Evolutionary conservation across 2,113 vertebrate genomes (phyloP), one percentile per base, ranked within the genome.

Genomic region (Plecotus auritus): DNA sequence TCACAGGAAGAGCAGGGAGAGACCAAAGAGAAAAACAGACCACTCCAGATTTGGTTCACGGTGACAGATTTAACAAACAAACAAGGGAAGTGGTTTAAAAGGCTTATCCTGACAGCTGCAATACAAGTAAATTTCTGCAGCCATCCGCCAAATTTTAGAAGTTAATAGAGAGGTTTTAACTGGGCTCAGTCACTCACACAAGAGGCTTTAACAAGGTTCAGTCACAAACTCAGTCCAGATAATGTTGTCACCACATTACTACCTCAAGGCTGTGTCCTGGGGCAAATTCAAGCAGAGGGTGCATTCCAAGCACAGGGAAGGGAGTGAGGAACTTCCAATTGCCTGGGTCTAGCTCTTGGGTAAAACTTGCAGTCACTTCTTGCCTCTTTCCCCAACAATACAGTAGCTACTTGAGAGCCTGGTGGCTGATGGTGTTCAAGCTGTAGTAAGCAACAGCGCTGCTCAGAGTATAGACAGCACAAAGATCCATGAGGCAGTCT

Each of bases 371-470:
- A 42, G n/a, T 45, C 23, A 45, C 12, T 45, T 45, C 67, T 70
- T 40, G 23, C 18, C 51, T 35, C 32, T 49, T 78, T 78, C 76
- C n/a, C 47, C 28, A 77, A 51, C 10, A 22, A 51, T n/a, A 12
- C 26, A 96, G 93, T 20, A 96, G 93, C 11, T 95, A 54, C 17
- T 95, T 83, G 88, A 97, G n/a, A 32, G 88, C 87, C 3, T 90
- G 26, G 14, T 96, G 95, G 56, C 95, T 94, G 56, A 97, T 96
- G 32, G 89, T 96, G 17, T 47, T 64, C 56, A 96, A 51, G 72
- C 93, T 97, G 82, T 97, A 95, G 49, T 93, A 6, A 32, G 95
- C 93, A 67, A 96, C 76, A 18, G 90, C 95, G 85, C 93, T 91
- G 86, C 97, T 95, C n/a, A 96, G 87, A 12, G 84, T 28, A 96